A percentile compares a stretch with the other conserved stretches of the same genome.
Conservation (phyloP, 2,888 invertebrate species). For the Leptopilina drosophilae region DNA sequence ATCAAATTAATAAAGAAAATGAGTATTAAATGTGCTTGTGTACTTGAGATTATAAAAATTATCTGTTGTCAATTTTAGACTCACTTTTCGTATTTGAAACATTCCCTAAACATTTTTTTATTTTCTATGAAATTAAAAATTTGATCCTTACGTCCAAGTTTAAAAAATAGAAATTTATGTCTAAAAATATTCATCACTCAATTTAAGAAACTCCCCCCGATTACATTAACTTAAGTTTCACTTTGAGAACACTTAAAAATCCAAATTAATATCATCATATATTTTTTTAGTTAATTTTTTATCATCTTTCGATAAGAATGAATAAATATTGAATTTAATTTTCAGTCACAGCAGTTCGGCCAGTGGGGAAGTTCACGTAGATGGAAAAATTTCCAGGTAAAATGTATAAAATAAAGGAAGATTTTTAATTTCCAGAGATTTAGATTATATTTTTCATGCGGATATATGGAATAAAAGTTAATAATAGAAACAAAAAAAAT, state of each 20-base stretch:
- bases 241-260: too few species aligned
- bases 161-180: too few species aligned
- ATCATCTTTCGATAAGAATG: not conserved
- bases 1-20: not conserved
- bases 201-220: too few species aligned
- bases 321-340: constrained; percentile 36
- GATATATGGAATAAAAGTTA: not conserved
- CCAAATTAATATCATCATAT: too few species aligned
- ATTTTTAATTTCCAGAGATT: not conserved
- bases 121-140: too few species aligned
- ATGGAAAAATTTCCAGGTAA: constrained; percentile 58
- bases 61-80: too few species aligned
- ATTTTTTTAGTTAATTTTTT: not conserved
- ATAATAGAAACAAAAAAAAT: constrained; percentile 23
- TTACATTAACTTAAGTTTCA: too few species aligned
- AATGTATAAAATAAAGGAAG: not conserved
- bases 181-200: too few species aligned
- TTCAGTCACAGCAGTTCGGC: constrained; percentile 54
- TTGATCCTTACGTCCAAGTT: too few species aligned
- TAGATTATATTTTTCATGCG: not conserved
- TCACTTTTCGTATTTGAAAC: too few species aligned
- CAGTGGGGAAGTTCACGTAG: constrained; percentile 57
- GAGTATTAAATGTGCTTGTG: not conserved
- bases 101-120: too few species aligned
- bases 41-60: not conserved